A percentile compares a stretch with the other conserved stretches of the same genome.
These are phyloP conservation scores for Setophaga coronata DNA, from an alignment of 2,113 vertebrate genomes.

Conservation along the genomic window DNA sequence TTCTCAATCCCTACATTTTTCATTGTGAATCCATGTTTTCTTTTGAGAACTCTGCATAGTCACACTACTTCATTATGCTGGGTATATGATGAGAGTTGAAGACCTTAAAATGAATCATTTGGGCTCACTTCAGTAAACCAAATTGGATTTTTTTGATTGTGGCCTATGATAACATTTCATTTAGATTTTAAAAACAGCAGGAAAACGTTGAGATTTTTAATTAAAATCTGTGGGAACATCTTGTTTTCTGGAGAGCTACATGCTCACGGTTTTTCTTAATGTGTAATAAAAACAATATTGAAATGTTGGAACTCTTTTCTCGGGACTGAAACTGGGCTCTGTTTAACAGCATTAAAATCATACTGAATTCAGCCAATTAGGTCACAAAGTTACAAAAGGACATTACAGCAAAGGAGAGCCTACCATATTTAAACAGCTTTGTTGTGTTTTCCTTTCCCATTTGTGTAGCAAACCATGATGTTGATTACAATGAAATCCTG, in stretches of 20 bases:
- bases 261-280: not conserved
- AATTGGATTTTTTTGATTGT: not conserved
- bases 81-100: not conserved
- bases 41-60: not conserved
- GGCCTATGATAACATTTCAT: not conserved
- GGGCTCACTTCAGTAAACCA: not conserved
- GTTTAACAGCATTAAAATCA: not conserved
- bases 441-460: not conserved
- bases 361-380: not conserved
- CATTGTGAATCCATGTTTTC: not conserved
- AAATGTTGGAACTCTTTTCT: slow-evolving; percentile 10
- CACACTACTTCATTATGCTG: not conserved
- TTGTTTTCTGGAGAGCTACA: not conserved
- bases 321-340: not conserved
- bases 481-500: not conserved
- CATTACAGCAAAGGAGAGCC: not conserved
- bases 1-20: not conserved
- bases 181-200: not conserved
- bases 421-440: not conserved
- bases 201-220: not conserved
- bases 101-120: slow-evolving; percentile 28
- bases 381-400: not conserved
- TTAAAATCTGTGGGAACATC: not conserved
- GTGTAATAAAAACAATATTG: not conserved
- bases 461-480: not conserved